A percentile compares a stretch with the other conserved stretches of the same genome.
phyloP scores from a whole-genome alignment of 1,140 invertebrate species.

The Arctopsyche grandis region DNA sequence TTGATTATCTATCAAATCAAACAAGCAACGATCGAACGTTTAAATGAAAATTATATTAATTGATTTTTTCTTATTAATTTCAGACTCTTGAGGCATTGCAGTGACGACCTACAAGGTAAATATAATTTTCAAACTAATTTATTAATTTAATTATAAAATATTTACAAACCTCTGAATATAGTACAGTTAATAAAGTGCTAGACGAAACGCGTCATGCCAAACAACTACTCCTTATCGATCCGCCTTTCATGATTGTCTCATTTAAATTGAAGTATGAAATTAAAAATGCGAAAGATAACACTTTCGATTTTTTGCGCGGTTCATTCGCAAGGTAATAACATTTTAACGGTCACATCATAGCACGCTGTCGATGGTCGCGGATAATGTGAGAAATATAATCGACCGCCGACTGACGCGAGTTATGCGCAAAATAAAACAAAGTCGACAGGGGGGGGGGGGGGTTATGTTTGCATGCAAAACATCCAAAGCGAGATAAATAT shows the following conservation, averaged over 20 bases:
- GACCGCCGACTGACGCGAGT: background rate
- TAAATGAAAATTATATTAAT: too few species aligned
- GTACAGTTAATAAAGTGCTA: conserved; percentile 3
- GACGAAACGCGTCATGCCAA: background rate
- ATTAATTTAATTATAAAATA: too few species aligned
- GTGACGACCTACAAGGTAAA: too few species aligned
- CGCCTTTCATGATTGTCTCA: background rate
- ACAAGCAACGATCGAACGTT: too few species aligned
- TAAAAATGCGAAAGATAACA: conserved; percentile 6
- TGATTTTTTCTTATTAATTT: too few species aligned
- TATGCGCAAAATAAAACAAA: too few species aligned
- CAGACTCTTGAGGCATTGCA: too few species aligned
- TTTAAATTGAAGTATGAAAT: conserved; percentile 16
- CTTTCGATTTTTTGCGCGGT: conserved; percentile 9
- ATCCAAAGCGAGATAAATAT: background rate
- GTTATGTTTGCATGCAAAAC: background rate
- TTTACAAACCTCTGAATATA: background rate
- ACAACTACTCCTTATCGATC: background rate
- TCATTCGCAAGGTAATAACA: too few species aligned
- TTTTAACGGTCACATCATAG: too few species aligned
- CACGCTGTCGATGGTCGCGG: background rate
- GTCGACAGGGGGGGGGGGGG: too few species aligned
- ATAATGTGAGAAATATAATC: background rate
- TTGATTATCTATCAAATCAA: too few species aligned
- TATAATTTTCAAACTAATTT: too few species aligned